These are phyloP conservation scores for Hemichromis elongatus DNA, from an alignment of 2,113 vertebrate genomes.

Conservation along the genomic window DNA sequence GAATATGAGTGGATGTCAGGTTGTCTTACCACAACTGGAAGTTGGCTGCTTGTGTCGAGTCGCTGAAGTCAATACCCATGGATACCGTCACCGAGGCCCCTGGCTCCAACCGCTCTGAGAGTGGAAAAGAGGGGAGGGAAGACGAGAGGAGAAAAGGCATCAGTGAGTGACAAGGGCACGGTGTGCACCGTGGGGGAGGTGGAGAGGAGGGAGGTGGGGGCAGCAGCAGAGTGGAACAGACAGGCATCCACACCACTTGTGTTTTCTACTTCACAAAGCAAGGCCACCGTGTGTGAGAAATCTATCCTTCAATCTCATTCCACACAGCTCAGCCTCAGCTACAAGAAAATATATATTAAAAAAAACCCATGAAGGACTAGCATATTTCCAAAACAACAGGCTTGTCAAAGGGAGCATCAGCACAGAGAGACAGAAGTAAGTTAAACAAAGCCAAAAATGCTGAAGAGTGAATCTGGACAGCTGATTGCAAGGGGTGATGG, in stretches of 20 bases:
- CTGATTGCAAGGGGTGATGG: neutral
- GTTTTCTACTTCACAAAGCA: conserved; percentile 71
- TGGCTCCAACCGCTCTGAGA: conserved; percentile 84
- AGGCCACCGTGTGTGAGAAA: conserved; percentile 66
- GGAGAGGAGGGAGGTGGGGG: neutral
- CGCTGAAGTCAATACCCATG: conserved; percentile 94
- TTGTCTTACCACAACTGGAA: conserved; percentile 92
- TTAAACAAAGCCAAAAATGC: conserved; percentile 12
- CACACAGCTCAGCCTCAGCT: conserved; percentile 19
- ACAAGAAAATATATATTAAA: too few species aligned
- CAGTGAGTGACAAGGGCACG: conserved; percentile 62
- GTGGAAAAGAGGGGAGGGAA: neutral
- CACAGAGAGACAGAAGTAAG: conserved; percentile 7
- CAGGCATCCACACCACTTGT: conserved; percentile 57
- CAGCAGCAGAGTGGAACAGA: conserved; percentile 62
- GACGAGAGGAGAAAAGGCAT: neutral
- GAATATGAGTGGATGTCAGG: neutral
- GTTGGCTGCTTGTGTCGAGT: conserved; percentile 91
- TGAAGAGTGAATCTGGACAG: conserved; percentile 25
- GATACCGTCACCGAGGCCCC: conserved; percentile 83
- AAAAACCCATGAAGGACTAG: conserved; percentile 40
- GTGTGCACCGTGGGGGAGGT: conserved; percentile 24
- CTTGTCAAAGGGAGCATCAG: conserved; percentile 53
- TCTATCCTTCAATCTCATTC: conserved; percentile 66
- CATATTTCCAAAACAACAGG: conserved; percentile 59